phyloP scores from a whole-genome alignment of 1,140 invertebrate genomes.

The Bombus confusus region DNA sequence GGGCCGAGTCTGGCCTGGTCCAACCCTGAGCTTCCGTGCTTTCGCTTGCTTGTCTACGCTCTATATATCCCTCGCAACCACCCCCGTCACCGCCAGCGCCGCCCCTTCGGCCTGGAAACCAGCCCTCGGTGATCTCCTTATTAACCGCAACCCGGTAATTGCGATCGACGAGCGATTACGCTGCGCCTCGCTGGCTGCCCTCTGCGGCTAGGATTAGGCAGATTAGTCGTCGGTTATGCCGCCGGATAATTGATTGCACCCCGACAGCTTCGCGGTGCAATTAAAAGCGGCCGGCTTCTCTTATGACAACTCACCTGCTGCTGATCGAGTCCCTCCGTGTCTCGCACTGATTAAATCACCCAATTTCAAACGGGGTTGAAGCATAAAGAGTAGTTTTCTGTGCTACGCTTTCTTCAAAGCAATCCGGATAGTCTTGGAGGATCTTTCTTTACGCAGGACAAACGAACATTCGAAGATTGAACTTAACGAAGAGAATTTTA shows the following conservation, averaged over 20 bases:
- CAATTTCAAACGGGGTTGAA: not conserved
- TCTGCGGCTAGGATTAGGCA: conserved; percentile 69
- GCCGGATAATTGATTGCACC: conserved; percentile 71
- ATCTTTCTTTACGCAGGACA: too few species aligned
- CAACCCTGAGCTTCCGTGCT: conserved; percentile 56
- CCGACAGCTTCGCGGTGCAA: conserved; percentile 53
- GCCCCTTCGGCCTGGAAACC: conserved; percentile 57
- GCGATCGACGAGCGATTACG: conserved; percentile 71
- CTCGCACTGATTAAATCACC: conserved; percentile 21
- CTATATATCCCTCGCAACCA: conserved; percentile 52
- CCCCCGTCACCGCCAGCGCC: conserved; percentile 29
- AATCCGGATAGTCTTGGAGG: too few species aligned
- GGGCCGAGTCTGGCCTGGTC: conserved; percentile 62
- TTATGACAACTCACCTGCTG: conserved; percentile 40
- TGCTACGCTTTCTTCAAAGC: too few species aligned
- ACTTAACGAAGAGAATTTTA: too few species aligned
- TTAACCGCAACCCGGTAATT: conserved; percentile 71
- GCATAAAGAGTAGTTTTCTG: not conserved
- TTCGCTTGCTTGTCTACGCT: conserved; percentile 35
- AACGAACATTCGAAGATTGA: too few species aligned
- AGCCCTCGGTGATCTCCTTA: conserved; percentile 71
- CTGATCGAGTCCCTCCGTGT: not conserved
- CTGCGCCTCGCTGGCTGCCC: conserved; percentile 64
- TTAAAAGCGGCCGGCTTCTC: conserved; percentile 45
- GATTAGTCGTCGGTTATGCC: conserved; percentile 73